Base-by-base conservation (phyloP, 2,797 vertebrate species). In the Ctenochaetus hawaiiensis region DNA sequence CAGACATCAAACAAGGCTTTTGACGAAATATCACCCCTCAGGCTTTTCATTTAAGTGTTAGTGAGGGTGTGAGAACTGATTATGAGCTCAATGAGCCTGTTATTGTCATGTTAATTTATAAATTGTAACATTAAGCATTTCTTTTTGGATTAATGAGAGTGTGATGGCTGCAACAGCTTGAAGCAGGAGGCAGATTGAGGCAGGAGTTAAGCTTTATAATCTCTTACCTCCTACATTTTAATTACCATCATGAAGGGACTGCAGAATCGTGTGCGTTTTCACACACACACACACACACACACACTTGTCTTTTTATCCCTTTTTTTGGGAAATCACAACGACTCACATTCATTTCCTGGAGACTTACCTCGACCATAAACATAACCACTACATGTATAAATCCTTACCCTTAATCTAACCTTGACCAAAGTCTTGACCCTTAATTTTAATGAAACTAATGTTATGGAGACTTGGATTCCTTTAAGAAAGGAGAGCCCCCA, bases 31-130 rank as follows among this genome's bases (percentile, higher is more conserved):
- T 80, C 54, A 43, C 30, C 56, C 52, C 47, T 63, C 9, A 0
- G 51, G 68, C 63, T 83, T 74, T 77, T 75, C 16, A 74, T 75
- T 70, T 26, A 23, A 78, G 45, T 74, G 53, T 34, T 5, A 14
- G 23, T 59, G 18, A 73, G 80, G 53, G 48, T 22, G 12, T 37
- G 47, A 57, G 77, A 57, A 7, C 39, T 84, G 48, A 68, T 75
- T 74, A 78, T 57, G 34, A 78, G 34, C 37, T 3, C 7, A 49
- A 48, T 64, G 9, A 69, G 43, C 47, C 60, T 26, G 47, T 60
- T 57, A 78, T 63, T 85, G 71, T 84, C 52, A 72, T 74, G 65
- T 66, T 73, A 77, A 86, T 47, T 78, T 72, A 77, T 30, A 74
- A 49, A 75, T 60, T 37, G 20, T 30, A 64, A 56, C 67, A 61